phyloP scores from a whole-genome alignment of 2,797 vertebrate species.

The Phyllotis vaccarum region DNA sequence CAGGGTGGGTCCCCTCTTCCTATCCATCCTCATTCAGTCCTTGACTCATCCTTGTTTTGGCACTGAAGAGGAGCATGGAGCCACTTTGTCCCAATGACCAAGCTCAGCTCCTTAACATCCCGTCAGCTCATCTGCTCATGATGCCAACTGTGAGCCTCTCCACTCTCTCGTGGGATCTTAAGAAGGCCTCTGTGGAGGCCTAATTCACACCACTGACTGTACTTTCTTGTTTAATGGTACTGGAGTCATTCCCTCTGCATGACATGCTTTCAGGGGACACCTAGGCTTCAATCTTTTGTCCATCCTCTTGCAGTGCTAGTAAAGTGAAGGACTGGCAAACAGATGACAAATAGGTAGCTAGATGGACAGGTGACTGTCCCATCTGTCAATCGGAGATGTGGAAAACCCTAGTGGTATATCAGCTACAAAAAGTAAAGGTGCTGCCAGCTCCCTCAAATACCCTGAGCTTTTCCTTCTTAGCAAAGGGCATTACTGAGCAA shows the following conservation, averaged over 20 bases:
- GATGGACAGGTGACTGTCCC: neutral
- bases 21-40: neutral
- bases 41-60: conserved; percentile 21
- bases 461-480: neutral
- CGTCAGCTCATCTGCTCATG: neutral
- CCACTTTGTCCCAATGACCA: neutral
- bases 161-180: neutral
- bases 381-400: neutral
- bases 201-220: neutral
- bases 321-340: neutral
- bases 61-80: neutral
- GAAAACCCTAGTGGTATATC: neutral
- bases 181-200: neutral
- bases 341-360: neutral
- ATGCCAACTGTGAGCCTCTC: neutral
- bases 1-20: neutral
- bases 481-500: neutral
- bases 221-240: conserved; percentile 28
- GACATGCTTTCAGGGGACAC: neutral
- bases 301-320: conserved; percentile 31
- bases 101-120: neutral
- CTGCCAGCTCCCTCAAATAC: neutral
- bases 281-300: neutral
- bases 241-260: neutral
- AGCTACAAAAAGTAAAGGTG: neutral